A percentile compares a stretch with the other conserved stretches of the same genome.
Evolutionary conservation across 2,113 vertebrate species (phyloP).

Genomic region (Petrocephalus microphthalmus): DNA sequence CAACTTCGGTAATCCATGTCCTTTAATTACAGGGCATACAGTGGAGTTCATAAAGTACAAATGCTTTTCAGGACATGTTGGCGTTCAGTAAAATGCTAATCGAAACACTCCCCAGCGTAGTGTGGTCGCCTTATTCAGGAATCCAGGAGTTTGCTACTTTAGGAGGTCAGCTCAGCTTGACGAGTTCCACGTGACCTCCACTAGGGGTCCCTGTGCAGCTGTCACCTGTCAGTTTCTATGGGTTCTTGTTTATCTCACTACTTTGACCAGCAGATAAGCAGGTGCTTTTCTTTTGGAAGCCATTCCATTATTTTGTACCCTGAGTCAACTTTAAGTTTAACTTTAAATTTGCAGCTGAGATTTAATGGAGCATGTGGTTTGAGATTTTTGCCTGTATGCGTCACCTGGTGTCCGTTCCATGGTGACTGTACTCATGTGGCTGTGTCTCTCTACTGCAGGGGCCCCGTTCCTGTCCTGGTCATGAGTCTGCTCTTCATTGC

Average conservation of each 20-base stretch:
- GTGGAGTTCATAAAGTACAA: neutral
- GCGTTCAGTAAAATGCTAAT: neutral
- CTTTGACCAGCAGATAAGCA: neutral
- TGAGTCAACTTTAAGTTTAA: neutral
- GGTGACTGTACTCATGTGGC: neutral
- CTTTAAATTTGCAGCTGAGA: neutral
- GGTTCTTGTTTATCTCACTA: neutral
- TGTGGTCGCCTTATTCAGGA: neutral
- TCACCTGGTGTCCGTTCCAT: neutral
- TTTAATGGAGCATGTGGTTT: neutral
- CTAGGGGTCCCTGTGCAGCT: conserved; percentile 16
- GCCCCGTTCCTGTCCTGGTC: conserved; percentile 94
- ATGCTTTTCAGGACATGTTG: neutral
- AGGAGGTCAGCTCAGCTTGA: too few species aligned
- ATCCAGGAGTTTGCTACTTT: neutral
- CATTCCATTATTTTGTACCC: neutral
- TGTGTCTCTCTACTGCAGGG: conserved; percentile 60
- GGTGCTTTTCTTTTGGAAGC: neutral
- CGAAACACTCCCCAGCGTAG: neutral
- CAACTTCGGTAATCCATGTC: neutral
- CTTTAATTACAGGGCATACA: neutral
- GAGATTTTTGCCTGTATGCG: neutral
- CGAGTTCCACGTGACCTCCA: neutral
- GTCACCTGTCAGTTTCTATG: neutral
- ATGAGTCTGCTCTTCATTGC: conserved; percentile 99